Base-by-base conservation (phyloP, 92 coral and sea anemone species). In the Porites rus region DNA sequence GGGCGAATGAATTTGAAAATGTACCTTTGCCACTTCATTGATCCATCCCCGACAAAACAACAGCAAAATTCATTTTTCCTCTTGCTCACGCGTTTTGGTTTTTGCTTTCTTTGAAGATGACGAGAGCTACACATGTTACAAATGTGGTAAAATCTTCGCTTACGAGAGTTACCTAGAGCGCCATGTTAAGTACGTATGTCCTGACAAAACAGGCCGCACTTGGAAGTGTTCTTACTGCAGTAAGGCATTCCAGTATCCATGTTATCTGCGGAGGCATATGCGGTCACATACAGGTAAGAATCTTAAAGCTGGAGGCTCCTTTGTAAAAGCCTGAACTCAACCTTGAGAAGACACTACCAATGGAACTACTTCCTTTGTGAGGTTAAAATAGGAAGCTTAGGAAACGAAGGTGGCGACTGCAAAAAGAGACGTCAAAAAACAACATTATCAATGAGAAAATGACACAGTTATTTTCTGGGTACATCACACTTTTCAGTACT, bases 111-210 rank as follows among this genome's bases (percentile, higher is more conserved):
- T 14, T 25, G 38, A 65, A 97, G 99, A 97, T 78, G 95, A 94
- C 77, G 99, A 97, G 78, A 97, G 98, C 75, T 97, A 91, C 64
- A 97, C 99, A 20, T 97, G 99, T 69, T 97, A 97, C 91, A 97
- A 97, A 65, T 97, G 99, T 78, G 99, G 99, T 14, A 97, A 97
- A 91, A 97, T 97, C 77, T 97, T 97, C 71, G 99, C 99, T 14
- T 97, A 97, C 51, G 98, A 97, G 89, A 97, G 94, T 82, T 97
- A 97, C 86, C 90, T 97, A 63, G 99, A 92, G 77, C 88, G 99
- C 62, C 99, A 97, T 72, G 99, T 97, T 2, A 97, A 97, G 93
- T 97, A 97, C 89, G 99, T 97, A 25, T 97, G 99, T 76, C 99
- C 99, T 0, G 99, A 97, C 85, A 97, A 97, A 88, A 97, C 99